A percentile compares a stretch with the other conserved stretches of the same genome.
phyloP scores from a whole-genome alignment of 2,113 vertebrate genomes.

The Prinia subflava region DNA sequence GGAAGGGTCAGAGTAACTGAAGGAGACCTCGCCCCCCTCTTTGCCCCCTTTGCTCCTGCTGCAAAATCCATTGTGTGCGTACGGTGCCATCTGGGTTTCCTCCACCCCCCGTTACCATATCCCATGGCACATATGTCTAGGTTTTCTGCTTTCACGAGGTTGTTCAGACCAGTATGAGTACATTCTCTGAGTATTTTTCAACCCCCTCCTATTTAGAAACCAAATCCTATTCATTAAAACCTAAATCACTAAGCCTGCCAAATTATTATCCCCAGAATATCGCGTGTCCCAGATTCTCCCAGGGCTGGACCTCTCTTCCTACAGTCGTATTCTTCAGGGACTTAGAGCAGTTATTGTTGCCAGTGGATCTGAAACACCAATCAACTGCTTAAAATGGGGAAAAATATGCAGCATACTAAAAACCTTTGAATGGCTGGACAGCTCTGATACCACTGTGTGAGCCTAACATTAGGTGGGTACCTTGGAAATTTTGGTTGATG shows the following conservation, averaged over 20 bases:
- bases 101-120: background rate
- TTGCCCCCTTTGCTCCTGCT: background rate
- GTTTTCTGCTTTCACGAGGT: background rate
- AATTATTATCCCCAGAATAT: constrained; percentile 62
- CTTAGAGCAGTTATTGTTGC: constrained; percentile 10
- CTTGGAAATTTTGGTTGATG: background rate
- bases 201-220: constrained; percentile 16
- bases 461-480: background rate
- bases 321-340: background rate
- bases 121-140: constrained; percentile 5
- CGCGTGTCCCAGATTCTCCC: constrained; percentile 49
- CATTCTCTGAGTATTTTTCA: background rate
- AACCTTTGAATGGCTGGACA: background rate
- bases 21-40: background rate
- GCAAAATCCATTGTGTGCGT: background rate
- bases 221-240: constrained; percentile 62
- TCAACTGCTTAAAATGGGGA: background rate
- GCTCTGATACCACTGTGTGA: background rate
- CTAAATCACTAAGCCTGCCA: constrained; percentile 58
- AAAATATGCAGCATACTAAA: background rate
- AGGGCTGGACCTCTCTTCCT: constrained; percentile 17
- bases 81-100: constrained; percentile 12
- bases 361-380: background rate
- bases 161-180: background rate
- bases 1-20: background rate